phyloP scores from a whole-genome alignment of 1,140 invertebrate species.

The Drosophila jambulina region DNA sequence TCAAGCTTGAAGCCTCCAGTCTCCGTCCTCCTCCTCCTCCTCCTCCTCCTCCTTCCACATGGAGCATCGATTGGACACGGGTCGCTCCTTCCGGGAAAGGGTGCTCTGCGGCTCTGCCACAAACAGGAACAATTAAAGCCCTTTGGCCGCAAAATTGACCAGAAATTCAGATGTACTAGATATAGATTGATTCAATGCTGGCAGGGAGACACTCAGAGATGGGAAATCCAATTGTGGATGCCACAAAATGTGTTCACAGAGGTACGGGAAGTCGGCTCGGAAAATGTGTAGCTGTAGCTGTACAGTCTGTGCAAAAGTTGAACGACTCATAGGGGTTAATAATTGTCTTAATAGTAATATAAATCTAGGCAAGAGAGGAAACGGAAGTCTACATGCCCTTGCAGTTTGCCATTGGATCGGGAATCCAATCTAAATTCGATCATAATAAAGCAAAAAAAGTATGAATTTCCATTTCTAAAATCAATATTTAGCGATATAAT shows the following conservation, averaged over 20 bases:
- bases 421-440: neutral
- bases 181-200: neutral
- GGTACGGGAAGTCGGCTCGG: neutral
- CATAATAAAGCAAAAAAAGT: neutral
- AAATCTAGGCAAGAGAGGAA: neutral
- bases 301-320: neutral
- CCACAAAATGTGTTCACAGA: neutral
- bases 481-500: neutral
- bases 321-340: neutral
- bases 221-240: neutral
- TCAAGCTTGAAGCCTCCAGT: neutral
- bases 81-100: neutral
- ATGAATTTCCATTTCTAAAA: neutral
- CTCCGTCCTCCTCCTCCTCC: neutral
- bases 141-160: slow-evolving; percentile 10
- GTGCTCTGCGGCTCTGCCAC: neutral
- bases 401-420: too few species aligned
- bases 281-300: too few species aligned
- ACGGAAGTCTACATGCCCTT: too few species aligned
- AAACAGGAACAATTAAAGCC: slow-evolving; percentile 4
- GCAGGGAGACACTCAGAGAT: neutral
- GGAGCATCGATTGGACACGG: slow-evolving; percentile 31
- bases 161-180: slow-evolving; percentile 11
- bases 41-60: neutral
- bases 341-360: neutral